Evolutionary conservation across 2,888 invertebrate species (phyloP), one percentile per base, ranked within the genome.

Genomic region (Crematogaster levior): DNA sequence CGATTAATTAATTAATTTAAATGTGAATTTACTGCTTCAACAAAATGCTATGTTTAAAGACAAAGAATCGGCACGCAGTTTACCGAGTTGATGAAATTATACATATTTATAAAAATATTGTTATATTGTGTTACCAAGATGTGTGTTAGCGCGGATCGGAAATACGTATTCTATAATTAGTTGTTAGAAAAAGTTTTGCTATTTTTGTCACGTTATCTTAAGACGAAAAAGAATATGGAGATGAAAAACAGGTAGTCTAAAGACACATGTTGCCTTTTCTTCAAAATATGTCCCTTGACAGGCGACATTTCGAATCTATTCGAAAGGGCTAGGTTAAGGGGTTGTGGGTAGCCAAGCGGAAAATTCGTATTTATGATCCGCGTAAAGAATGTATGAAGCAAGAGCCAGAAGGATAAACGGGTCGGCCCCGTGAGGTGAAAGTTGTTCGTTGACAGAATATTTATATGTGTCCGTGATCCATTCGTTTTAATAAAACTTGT

Each of bases 291-390:
- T 72, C 53, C 24, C 30, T 24, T 58, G 73, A 66, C 72, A 30
- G 24, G 61, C 58, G 60, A 84, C 73, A 83, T 80, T 84, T 73
- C 40, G 51, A 34, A 56, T 48, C 56, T 74, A 56, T 81, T 74
- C 15, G 66, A 73, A 80, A 40, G 24, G 40, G 34, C 10, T 21
- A 53, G 51, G 51, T 51, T n/a, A 72, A 79, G 51, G 56, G 46
- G 61, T 18, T 3, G n/a, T 40, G 58, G 48, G 66, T 83, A 51
- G 48, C 66, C 51, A 56, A 21, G 61, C 61, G 48, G 84, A 63
- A 90, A 88, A 90, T 89, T 86, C 66, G 86, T 86, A 90, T 90
- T 89, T 90, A 90, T 89, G 80, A 83, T 70, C 63, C 30, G 87
- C 68, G 80, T 85, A 86, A 86, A 83, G 83, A 85, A 85, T 84